Evolutionary conservation across 2,113 vertebrate genomes (phyloP).

Genomic region (Sturnus vulgaris): DNA sequence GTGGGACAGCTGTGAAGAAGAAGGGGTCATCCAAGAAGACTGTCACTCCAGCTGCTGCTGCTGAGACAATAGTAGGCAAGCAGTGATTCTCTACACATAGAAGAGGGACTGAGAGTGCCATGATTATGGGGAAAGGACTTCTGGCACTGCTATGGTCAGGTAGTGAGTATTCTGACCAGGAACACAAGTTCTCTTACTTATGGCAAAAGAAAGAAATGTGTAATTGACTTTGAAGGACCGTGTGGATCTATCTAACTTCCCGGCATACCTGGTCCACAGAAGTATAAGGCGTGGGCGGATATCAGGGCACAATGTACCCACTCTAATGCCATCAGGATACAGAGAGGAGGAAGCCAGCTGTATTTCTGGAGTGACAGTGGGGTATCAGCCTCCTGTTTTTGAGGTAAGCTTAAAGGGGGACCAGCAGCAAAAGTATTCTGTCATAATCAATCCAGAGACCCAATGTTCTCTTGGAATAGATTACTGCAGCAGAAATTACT

Average conservation of each 20-base stretch:
- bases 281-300: neutral
- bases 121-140: neutral
- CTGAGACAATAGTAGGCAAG: neutral
- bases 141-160: neutral
- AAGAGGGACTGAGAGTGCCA: neutral
- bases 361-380: neutral
- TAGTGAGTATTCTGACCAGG: neutral
- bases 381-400: neutral
- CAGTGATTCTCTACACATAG: neutral
- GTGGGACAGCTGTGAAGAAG: neutral
- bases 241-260: neutral
- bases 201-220: neutral
- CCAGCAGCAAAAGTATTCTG: neutral
- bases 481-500: neutral
- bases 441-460: accelerated
- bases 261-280: neutral
- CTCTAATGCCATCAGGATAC: neutral
- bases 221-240: neutral
- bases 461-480: neutral
- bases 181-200: neutral
- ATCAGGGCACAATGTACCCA: neutral
- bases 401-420: neutral
- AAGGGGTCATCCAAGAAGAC: neutral
- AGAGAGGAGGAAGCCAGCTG: accelerated
- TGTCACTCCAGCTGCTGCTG: neutral